A percentile compares a stretch with the other conserved stretches of the same genome.
These are phyloP conservation scores for Drosophila insularis DNA, from an alignment of 1,140 invertebrate genomes.

Conservation along the genomic window DNA sequence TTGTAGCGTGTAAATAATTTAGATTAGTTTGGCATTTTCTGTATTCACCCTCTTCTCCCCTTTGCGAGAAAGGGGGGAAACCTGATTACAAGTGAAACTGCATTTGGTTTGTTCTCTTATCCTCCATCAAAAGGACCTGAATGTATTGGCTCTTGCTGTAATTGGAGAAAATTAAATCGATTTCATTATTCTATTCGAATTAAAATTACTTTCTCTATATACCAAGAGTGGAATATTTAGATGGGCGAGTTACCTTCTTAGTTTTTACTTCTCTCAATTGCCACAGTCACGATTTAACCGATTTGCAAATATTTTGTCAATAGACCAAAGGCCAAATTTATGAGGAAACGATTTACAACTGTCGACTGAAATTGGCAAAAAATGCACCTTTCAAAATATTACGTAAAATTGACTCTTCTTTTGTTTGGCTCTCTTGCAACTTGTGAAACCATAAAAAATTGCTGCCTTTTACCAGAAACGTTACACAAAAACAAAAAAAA, in stretches of 20 bases:
- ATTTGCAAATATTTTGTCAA: conserved; percentile 50
- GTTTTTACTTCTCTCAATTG: not conserved
- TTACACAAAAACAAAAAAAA: conserved; percentile 33
- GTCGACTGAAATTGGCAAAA: conserved; percentile 32
- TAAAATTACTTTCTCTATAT: not conserved
- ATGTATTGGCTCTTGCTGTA: not conserved
- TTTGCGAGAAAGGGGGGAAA: conserved; percentile 8
- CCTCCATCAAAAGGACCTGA: not conserved
- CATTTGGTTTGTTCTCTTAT: not conserved
- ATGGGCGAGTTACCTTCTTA: not conserved
- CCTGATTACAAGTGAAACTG: conserved; percentile 66
- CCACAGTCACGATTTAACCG: conserved; percentile 21
- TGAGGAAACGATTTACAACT: conserved; percentile 61
- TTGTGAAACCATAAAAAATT: conserved; percentile 76
- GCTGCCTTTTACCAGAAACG: conserved; percentile 50
- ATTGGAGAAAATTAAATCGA: not conserved
- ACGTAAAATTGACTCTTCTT: conserved; percentile 65
- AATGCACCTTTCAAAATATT: conserved; percentile 78
- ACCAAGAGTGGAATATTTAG: too few relatives aligned
- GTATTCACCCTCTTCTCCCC: conserved; percentile 11
- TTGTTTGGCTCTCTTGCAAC: conserved; percentile 31
- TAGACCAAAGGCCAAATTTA: not conserved
- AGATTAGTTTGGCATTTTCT: conserved; percentile 73
- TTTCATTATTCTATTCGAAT: not conserved
- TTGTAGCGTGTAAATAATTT: conserved; percentile 80